phyloP scores from a whole-genome alignment of 2,797 vertebrate species.

The Girardinus metallicus region DNA sequence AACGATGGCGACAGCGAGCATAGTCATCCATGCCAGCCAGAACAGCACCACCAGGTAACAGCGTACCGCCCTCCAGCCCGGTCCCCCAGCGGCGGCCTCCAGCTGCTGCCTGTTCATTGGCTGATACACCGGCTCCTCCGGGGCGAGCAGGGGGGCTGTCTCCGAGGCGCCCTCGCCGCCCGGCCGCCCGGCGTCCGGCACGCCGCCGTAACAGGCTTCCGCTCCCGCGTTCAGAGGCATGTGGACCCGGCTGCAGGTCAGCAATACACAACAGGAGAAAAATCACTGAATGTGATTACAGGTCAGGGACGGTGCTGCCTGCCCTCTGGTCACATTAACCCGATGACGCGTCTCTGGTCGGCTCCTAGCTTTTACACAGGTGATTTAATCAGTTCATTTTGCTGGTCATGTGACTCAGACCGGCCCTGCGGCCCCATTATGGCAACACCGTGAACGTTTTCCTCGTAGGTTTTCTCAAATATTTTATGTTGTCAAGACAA shows the following conservation, averaged over 20 bases:
- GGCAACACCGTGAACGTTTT: background rate
- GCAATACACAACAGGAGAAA: background rate
- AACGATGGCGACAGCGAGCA: conserved; percentile 71
- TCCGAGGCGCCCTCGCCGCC: conserved; percentile 45
- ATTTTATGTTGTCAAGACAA: background rate
- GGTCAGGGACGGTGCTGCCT: background rate
- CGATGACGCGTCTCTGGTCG: background rate
- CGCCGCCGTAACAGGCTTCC: conserved; percentile 60
- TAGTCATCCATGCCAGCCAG: conserved; percentile 73
- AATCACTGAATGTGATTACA: background rate
- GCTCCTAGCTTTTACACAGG: conserved; percentile 16
- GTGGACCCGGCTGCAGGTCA: conserved; percentile 31
- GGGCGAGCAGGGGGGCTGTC: conserved; percentile 66
- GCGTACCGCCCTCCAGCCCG: conserved; percentile 75
- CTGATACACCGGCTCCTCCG: background rate
- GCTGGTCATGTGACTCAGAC: conserved; percentile 4
- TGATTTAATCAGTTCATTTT: conserved; percentile 22
- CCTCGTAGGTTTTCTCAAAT: background rate
- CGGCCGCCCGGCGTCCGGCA: conserved; percentile 23
- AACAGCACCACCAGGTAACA: conserved; percentile 73
- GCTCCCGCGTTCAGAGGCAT: conserved; percentile 75
- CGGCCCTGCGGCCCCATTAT: background rate
- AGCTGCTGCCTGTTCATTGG: conserved; percentile 76
- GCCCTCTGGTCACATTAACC: background rate
- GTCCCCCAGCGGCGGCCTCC: conserved; percentile 55